Evolutionary conservation across 2,888 invertebrate genomes (phyloP).

Genomic region (Helicoverpa assulta): DNA sequence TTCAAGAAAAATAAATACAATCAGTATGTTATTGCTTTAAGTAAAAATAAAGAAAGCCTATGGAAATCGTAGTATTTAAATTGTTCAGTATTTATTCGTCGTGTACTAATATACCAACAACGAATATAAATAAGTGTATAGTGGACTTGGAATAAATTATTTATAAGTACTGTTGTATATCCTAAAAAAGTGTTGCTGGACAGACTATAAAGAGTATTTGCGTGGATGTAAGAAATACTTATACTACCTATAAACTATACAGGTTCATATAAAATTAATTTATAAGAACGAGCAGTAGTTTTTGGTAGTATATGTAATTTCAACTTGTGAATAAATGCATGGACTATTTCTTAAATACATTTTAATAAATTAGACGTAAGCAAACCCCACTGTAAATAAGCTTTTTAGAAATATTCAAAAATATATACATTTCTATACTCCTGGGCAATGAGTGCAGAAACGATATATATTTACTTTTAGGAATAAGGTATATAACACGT

Average conservation of each 20-base stretch:
- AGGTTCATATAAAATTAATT: slow-evolving; percentile 10
- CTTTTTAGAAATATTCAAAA: slow-evolving; percentile 38
- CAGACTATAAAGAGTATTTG: slow-evolving; percentile 70
- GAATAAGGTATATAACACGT: slow-evolving; percentile 12
- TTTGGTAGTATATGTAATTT: slow-evolving; percentile 39
- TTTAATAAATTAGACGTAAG: slow-evolving; percentile 54
- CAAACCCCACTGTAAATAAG: slow-evolving; percentile 70
- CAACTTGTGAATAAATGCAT: slow-evolving; percentile 25
- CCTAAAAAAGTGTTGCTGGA: slow-evolving; percentile 67
- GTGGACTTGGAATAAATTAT: slow-evolving; percentile 11
- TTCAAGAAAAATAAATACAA: background rate
- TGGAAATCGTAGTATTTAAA: slow-evolving; percentile 1
- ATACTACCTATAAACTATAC: slow-evolving; percentile 31
- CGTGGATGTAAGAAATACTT: slow-evolving; percentile 41
- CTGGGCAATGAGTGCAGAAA: slow-evolving; percentile 87
- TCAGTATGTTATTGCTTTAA: slow-evolving; percentile 13
- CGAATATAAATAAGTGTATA: slow-evolving; percentile 41
- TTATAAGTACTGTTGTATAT: slow-evolving; percentile 38
- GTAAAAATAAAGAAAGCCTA: background rate
- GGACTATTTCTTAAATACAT: slow-evolving; percentile 12
- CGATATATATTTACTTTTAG: slow-evolving; percentile 48
- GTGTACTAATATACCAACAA: slow-evolving; percentile 49
- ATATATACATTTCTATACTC: slow-evolving; percentile 80
- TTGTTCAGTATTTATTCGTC: slow-evolving; percentile 20
- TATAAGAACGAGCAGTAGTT: background rate